Percentiles rank a stretch among this genome's conserved stretches.
Evolutionary conservation across 2,797 vertebrate genomes (phyloP).

Genomic region (Microcaecilia unicolor): DNA sequence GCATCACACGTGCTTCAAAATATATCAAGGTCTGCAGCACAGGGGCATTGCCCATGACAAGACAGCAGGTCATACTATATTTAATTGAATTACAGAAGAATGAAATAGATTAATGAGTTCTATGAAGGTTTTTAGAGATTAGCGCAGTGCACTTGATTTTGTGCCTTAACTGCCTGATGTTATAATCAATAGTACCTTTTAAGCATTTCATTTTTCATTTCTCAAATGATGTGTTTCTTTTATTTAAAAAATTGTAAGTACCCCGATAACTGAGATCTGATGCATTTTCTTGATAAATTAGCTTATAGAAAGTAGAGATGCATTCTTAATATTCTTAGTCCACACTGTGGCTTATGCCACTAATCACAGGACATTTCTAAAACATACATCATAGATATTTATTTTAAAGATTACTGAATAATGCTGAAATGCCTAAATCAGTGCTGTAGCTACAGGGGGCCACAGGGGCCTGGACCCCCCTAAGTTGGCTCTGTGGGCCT

Average conservation of each 20-base stretch:
- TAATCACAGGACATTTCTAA: too few species aligned
- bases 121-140: conserved; percentile 13
- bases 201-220: conserved; percentile 18
- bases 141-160: conserved; percentile 7
- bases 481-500: too few species aligned
- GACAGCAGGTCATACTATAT: too few species aligned
- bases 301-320: background rate
- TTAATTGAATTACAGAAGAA: too few species aligned
- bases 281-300: conserved; percentile 9
- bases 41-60: too few species aligned
- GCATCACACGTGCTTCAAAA: too few species aligned
- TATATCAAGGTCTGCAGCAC: too few species aligned
- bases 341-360: too few species aligned
- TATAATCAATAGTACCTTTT: conserved; percentile 18
- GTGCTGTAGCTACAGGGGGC: too few species aligned
- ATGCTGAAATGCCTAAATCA: too few species aligned
- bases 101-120: conserved; percentile 11
- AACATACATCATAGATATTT: background rate
- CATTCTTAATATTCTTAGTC: conserved; percentile 1
- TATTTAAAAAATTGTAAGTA: background rate
- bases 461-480: too few species aligned
- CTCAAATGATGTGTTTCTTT: background rate
- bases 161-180: conserved; percentile 1
- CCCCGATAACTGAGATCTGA: background rate
- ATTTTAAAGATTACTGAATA: background rate